Conservation (phyloP, 1,140 invertebrate genomes). For the Meloidogyne chitwoodi region DNA sequence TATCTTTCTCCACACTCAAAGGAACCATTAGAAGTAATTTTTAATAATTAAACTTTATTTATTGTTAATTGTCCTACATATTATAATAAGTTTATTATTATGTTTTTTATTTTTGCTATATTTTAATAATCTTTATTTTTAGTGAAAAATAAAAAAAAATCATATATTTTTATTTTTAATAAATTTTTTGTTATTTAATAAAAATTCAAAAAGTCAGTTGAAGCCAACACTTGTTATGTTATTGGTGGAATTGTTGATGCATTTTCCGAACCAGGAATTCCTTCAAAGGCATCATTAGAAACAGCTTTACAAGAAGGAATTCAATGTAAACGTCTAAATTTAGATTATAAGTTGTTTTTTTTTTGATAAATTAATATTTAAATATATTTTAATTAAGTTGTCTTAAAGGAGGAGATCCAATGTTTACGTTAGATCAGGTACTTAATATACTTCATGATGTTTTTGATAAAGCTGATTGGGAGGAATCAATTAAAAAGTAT, state of each 20-base stretch:
- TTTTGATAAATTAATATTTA: not conserved
- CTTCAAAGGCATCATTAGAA: slow-evolving; percentile 15
- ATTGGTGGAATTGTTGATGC: slow-evolving; percentile 35
- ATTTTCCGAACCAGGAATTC: slow-evolving; percentile 22
- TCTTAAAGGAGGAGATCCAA: slow-evolving; percentile 10
- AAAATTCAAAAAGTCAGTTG: not conserved
- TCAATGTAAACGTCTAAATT: slow-evolving; percentile 4
- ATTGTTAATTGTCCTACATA: too few species aligned
- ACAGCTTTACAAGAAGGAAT: slow-evolving; percentile 15
- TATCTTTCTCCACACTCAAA: slow-evolving; percentile 34
- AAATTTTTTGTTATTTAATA: too few species aligned
- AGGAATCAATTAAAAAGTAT: not conserved
- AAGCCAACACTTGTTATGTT: slow-evolving; percentile 28
- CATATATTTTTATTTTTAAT: too few species aligned
- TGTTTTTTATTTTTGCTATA: too few species aligned
- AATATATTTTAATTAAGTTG: too few species aligned
- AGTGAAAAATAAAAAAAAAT: too few species aligned
- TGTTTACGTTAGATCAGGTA: slow-evolving; percentile 13
- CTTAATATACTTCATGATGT: slow-evolving; percentile 12
- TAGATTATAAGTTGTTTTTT: not conserved
- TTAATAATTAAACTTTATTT: not conserved
- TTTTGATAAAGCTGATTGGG: not conserved
- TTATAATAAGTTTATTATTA: too few species aligned
- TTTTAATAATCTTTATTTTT: too few species aligned
- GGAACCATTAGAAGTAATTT: slow-evolving; percentile 15